Evolutionary conservation across 2,888 invertebrate species (phyloP).

Genomic region (Aphidoletes aphidimyza): DNA sequence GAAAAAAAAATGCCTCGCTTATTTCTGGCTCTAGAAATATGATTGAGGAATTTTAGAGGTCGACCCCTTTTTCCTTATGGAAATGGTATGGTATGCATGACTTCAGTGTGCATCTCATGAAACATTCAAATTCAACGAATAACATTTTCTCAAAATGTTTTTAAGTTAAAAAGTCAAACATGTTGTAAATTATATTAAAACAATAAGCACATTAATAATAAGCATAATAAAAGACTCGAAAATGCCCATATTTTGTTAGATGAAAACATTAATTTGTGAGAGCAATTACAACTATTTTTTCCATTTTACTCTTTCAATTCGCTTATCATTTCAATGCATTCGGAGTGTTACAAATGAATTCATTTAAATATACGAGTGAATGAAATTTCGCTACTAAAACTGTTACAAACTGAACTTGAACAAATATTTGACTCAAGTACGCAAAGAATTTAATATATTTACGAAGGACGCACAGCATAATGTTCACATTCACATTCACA

Average conservation of each 20-base stretch:
- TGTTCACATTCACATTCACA: background rate
- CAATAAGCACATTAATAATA: background rate
- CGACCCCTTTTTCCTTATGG: too few relatives aligned
- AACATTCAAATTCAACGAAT: too few relatives aligned
- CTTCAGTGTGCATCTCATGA: too few relatives aligned
- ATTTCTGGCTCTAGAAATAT: too few relatives aligned
- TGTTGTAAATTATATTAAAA: constrained; percentile 13
- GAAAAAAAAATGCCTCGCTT: too few relatives aligned
- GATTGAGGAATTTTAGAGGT: too few relatives aligned
- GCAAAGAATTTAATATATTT: background rate
- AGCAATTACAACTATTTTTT: constrained; percentile 20
- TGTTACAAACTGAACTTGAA: background rate
- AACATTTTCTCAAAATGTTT: background rate
- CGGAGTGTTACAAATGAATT: background rate
- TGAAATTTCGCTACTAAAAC: constrained; percentile 12
- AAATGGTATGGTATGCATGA: too few relatives aligned
- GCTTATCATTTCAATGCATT: constrained; percentile 7
- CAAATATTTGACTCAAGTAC: background rate
- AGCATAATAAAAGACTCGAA: background rate
- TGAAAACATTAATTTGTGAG: constrained; percentile 4
- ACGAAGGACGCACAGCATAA: background rate
- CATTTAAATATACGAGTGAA: background rate
- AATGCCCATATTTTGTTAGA: background rate
- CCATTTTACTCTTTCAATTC: constrained; percentile 18
- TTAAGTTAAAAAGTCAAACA: background rate